Evolutionary conservation across 2,888 invertebrate genomes (phyloP).

Genomic region (Agriopis aurantiaria): DNA sequence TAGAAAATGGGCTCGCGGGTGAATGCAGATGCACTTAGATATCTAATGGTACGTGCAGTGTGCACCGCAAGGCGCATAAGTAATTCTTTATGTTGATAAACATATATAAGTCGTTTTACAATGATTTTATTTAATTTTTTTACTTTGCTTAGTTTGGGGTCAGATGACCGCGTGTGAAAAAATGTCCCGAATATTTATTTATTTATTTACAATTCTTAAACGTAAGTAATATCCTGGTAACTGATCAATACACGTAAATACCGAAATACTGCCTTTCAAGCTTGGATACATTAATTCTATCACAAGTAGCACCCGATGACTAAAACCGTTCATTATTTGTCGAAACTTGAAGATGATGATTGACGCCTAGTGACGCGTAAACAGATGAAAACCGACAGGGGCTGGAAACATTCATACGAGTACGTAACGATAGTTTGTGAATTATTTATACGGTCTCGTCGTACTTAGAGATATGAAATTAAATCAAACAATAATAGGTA

Average conservation of each 20-base stretch:
- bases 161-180: too few species aligned
- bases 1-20: too few species aligned
- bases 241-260: background rate
- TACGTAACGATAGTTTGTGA: conserved; percentile 13
- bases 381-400: conserved; percentile 2
- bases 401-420: background rate
- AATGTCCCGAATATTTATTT: too few species aligned
- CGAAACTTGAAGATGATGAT: conserved; percentile 17
- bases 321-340: conserved; percentile 20
- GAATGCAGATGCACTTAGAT: too few species aligned
- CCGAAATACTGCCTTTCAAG: background rate
- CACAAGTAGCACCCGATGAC: conserved; percentile 2
- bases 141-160: too few species aligned
- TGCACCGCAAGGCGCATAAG: too few species aligned
- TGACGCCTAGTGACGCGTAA: conserved; percentile 15
- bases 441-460: background rate
- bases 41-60: too few species aligned
- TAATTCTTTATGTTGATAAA: too few species aligned
- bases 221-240: background rate
- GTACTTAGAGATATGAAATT: background rate
- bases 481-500: too few species aligned
- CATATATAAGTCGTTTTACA: too few species aligned
- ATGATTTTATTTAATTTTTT: too few species aligned
- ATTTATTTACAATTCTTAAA: background rate
- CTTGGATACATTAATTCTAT: conserved; percentile 9